phyloP scores from a whole-genome alignment of 1,140 invertebrate species.

The Drosophila lowei region DNA sequence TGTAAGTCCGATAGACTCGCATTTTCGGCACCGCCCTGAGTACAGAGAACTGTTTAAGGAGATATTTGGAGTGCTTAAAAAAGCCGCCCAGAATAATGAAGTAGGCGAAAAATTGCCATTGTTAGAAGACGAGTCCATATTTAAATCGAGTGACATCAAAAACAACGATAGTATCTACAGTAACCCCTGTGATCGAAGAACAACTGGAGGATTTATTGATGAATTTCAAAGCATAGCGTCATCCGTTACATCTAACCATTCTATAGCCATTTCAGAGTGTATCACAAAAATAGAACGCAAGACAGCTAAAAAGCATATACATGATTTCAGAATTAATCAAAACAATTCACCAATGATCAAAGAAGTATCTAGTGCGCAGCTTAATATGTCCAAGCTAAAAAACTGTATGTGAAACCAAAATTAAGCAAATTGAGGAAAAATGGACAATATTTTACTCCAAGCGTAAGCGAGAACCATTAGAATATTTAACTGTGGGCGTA shows the following conservation, averaged over 20 bases:
- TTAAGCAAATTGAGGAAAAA: constrained; percentile 83
- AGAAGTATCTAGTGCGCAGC: constrained; percentile 28
- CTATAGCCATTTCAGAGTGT: constrained; percentile 86
- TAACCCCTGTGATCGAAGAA: constrained; percentile 85
- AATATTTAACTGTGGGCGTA: constrained; percentile 86
- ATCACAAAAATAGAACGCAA: constrained; percentile 81
- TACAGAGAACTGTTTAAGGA: constrained; percentile 95
- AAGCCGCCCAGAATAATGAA: constrained; percentile 91
- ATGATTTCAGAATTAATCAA: constrained; percentile 79
- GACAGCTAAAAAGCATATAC: constrained; percentile 84
- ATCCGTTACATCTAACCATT: constrained; percentile 88
- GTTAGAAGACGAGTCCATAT: constrained; percentile 85
- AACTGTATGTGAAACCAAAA: constrained; percentile 43
- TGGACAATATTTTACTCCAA: constrained; percentile 84
- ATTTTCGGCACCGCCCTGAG: constrained; percentile 92
- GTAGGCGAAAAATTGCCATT: constrained; percentile 88
- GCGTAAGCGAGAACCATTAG: constrained; percentile 87
- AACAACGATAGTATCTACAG: constrained; percentile 84
- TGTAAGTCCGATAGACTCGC: constrained; percentile 89
- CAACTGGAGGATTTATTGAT: constrained; percentile 86
- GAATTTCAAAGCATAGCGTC: constrained; percentile 90
- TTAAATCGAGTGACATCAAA: constrained; percentile 8
- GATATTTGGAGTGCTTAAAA: constrained; percentile 95
- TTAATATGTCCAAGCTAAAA: constrained; percentile 14
- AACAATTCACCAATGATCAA: constrained; percentile 27